Evolutionary conservation across 2,113 vertebrate genomes (phyloP).

Genomic region (Isichthys henryi): DNA sequence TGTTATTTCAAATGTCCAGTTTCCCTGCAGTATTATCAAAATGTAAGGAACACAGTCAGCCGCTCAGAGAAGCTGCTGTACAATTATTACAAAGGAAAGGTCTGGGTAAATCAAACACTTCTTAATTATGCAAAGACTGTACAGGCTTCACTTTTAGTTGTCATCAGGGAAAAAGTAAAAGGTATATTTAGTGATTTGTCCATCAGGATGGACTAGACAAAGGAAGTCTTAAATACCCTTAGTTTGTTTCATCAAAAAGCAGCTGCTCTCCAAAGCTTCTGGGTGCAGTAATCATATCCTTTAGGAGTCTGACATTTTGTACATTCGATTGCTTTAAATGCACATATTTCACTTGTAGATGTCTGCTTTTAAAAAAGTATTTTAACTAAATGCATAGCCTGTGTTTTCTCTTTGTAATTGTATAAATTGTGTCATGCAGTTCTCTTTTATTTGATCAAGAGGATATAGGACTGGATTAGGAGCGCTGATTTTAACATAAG

Average conservation of each 20-base stretch:
- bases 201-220: background rate
- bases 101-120: slow-evolving; percentile 15
- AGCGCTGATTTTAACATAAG: background rate
- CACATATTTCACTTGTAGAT: background rate
- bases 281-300: background rate
- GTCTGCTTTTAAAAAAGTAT: background rate
- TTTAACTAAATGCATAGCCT: background rate
- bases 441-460: background rate
- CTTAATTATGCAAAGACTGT: background rate
- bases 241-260: slow-evolving; percentile 4
- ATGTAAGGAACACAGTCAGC: slow-evolving; percentile 37
- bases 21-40: slow-evolving; percentile 41
- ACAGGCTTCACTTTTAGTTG: background rate
- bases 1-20: slow-evolving; percentile 47
- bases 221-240: background rate
- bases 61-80: slow-evolving; percentile 31
- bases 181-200: slow-evolving; percentile 14
- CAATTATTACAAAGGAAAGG: slow-evolving; percentile 32
- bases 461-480: background rate
- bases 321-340: background rate
- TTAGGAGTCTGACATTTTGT: background rate
- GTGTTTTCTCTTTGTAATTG: background rate
- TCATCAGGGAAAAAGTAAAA: background rate
- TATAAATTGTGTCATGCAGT: background rate
- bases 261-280: background rate